These are phyloP conservation scores for Aldabrachelys gigantea DNA, from an alignment of 2,113 vertebrate species.

Conservation along the genomic window DNA sequence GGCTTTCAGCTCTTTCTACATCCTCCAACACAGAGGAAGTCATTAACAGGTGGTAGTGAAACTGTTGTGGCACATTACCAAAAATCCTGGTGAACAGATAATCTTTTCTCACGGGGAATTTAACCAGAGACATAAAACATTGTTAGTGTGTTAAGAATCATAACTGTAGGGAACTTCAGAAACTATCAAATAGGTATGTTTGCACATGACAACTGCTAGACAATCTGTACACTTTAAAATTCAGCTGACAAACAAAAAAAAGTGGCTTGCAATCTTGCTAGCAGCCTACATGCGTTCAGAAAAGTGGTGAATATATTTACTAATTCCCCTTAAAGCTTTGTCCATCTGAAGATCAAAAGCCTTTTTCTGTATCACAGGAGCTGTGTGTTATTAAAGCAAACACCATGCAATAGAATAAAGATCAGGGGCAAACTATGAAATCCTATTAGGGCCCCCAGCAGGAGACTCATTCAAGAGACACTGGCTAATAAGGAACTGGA, in stretches of 20 bases:
- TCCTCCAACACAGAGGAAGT: not conserved
- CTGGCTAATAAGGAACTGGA: not conserved
- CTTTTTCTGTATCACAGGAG: not conserved
- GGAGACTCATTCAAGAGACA: constrained; percentile 6
- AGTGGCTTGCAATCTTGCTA: not conserved
- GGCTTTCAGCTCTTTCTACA: not conserved
- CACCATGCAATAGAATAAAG: not conserved
- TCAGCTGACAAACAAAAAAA: not conserved
- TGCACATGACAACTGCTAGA: not conserved
- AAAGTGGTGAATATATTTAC: not conserved
- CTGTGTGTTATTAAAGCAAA: constrained; percentile 43
- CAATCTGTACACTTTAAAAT: not conserved
- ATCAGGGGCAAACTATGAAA: constrained; percentile 52
- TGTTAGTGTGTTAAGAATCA: not conserved
- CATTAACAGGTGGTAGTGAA: not conserved
- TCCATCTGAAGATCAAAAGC: not conserved
- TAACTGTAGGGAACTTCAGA: not conserved
- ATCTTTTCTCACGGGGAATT: not conserved
- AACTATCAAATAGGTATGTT: not conserved
- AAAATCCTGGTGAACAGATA: not conserved
- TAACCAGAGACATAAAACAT: not conserved
- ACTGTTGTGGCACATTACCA: not conserved
- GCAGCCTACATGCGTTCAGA: not conserved
- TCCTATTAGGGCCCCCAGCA: constrained; percentile 61
- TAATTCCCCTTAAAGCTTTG: constrained; percentile 15